phyloP scores from a whole-genome alignment of 2,888 invertebrate species.

The Microplitis deprimator region DNA sequence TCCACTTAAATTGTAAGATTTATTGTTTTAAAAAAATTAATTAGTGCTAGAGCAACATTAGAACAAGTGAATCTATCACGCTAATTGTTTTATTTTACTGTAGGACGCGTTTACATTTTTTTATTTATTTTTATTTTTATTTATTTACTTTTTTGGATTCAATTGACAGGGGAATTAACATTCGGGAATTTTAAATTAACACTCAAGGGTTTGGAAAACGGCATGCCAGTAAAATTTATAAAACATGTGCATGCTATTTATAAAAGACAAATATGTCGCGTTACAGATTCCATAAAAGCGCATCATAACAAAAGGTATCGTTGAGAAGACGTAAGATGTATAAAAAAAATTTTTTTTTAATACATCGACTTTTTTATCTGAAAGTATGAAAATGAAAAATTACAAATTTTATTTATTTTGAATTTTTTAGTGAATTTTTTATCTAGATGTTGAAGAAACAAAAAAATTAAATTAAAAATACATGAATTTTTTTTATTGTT shows the following conservation, averaged over 20 bases:
- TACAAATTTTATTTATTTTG: too few relatives aligned
- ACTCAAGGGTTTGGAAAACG: neutral
- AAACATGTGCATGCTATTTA: neutral
- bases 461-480: too few relatives aligned
- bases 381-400: too few relatives aligned
- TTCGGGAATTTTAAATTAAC: neutral
- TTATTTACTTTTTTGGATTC: neutral
- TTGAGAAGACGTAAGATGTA: neutral
- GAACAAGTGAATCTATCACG: neutral
- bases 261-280: neutral
- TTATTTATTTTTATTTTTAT: neutral
- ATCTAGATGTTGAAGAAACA: too few relatives aligned
- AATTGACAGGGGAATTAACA: neutral
- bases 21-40: constrained; percentile 12
- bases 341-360: too few relatives aligned
- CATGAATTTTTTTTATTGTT: too few relatives aligned
- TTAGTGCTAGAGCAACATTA: constrained; percentile 23
- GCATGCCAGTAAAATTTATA: neutral
- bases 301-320: too few relatives aligned
- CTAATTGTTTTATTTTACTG: constrained; percentile 7
- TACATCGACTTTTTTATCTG: too few relatives aligned
- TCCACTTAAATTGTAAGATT: constrained; percentile 14
- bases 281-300: too few relatives aligned
- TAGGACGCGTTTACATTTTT: neutral
- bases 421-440: too few relatives aligned